These are phyloP conservation scores for Odontamblyopus rebecca DNA, from an alignment of 2,797 vertebrate genomes.

Conservation along the genomic window DNA sequence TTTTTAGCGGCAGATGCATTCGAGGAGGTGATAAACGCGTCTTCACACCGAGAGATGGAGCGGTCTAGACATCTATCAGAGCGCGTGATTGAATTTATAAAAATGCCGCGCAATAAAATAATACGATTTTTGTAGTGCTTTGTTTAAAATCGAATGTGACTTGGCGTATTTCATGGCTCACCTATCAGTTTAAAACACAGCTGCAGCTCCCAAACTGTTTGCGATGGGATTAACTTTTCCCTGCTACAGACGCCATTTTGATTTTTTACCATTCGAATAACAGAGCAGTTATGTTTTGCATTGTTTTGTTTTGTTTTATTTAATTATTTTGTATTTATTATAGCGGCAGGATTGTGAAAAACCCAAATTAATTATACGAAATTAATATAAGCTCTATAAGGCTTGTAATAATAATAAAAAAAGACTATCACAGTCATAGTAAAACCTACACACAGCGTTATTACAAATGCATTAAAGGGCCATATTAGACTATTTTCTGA, in stretches of 20 bases:
- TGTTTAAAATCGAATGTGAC: constrained; percentile 5
- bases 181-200: not conserved
- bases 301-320: too few relatives aligned
- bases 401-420: too few relatives aligned
- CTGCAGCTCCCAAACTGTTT: not conserved
- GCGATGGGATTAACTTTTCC: not conserved
- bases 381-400: too few relatives aligned
- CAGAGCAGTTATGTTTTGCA: not conserved
- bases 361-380: too few relatives aligned
- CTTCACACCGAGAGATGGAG: not conserved
- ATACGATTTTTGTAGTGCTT: not conserved
- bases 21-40: constrained; percentile 5
- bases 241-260: not conserved
- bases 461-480: too few relatives aligned
- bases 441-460: too few relatives aligned
- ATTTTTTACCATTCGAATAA: not conserved
- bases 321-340: too few relatives aligned
- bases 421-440: too few relatives aligned
- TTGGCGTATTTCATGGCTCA: not conserved
- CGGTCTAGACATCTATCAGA: constrained; percentile 8
- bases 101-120: constrained; percentile 2
- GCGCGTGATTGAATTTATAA: not conserved
- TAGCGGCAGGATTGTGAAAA: too few relatives aligned
- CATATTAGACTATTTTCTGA: too few relatives aligned
- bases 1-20: constrained; percentile 6